phyloP scores from a whole-genome alignment of 2,113 vertebrate genomes.

The Cinclus mexicanus region DNA sequence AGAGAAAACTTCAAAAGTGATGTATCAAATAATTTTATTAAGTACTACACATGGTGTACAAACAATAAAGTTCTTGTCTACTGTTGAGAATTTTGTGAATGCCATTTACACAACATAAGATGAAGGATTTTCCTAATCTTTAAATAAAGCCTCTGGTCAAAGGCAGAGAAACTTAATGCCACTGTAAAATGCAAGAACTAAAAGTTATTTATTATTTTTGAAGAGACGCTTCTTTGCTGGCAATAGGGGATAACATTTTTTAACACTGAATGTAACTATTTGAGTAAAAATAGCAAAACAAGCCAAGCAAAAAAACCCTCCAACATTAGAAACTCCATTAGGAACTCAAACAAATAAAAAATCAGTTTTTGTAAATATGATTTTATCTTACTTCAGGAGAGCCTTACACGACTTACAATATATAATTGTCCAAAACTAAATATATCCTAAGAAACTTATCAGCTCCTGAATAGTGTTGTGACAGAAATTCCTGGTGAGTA shows the following conservation, averaged over 20 bases:
- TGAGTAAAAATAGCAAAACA: not conserved
- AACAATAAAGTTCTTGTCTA: not conserved
- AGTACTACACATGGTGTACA: not conserved
- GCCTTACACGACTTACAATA: not conserved
- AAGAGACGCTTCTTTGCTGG: not conserved
- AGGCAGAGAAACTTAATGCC: not conserved
- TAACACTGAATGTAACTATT: not conserved
- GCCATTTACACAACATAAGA: not conserved
- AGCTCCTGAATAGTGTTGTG: not conserved
- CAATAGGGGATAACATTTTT: not conserved
- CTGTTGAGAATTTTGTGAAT: not conserved
- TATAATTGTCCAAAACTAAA: not conserved
- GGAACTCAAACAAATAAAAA: not conserved
- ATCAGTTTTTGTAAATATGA: not conserved
- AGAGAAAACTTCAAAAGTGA: not conserved
- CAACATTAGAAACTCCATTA: not conserved
- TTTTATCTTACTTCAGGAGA: not conserved
- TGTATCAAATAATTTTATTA: not conserved
- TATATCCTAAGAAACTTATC: not conserved
- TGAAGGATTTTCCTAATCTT: not conserved
- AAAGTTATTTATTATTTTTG: not conserved
- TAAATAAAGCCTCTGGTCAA: not conserved
- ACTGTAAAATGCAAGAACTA: not conserved
- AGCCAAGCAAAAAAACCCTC: fast-evolving
- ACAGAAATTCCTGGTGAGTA: not conserved